Evolutionary conservation across 2,888 invertebrate species (phyloP).

Genomic region (Pheosia gnoma): DNA sequence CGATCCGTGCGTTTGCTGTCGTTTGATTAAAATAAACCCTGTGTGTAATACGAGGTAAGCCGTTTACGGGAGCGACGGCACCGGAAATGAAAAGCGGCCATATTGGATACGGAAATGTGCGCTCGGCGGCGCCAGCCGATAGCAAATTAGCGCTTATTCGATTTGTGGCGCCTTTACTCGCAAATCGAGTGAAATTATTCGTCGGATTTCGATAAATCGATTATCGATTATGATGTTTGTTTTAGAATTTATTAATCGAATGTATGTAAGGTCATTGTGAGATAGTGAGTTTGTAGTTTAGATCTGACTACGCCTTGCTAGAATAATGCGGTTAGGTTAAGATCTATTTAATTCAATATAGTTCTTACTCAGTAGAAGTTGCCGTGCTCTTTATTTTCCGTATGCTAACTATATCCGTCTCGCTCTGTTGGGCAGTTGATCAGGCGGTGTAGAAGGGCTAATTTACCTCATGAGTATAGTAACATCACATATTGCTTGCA

Average conservation of each 20-base stretch:
- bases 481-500: too few species aligned
- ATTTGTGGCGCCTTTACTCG: slow-evolving; percentile 40
- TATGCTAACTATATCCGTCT: too few species aligned
- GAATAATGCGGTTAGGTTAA: too few species aligned
- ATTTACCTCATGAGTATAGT: too few species aligned
- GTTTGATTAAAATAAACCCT: slow-evolving; percentile 72
- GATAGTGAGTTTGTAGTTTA: too few species aligned
- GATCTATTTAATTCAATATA: too few species aligned
- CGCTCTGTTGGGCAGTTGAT: too few species aligned
- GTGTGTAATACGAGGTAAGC: slow-evolving; percentile 71
- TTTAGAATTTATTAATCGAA: not conserved
- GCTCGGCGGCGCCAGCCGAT: slow-evolving; percentile 41
- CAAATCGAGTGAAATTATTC: slow-evolving; percentile 23
- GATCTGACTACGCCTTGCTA: too few species aligned
- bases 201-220: slow-evolving; percentile 16
- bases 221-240: slow-evolving; percentile 2
- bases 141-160: slow-evolving; percentile 33
- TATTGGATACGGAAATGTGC: slow-evolving; percentile 79
- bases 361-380: too few species aligned
- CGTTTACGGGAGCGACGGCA: slow-evolving; percentile 65
- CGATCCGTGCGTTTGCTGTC: slow-evolving; percentile 38
- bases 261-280: too few species aligned
- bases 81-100: slow-evolving; percentile 81
- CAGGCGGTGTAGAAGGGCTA: too few species aligned
- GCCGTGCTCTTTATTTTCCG: too few species aligned